Evolutionary conservation across 2,888 invertebrate genomes (phyloP), one percentile per base, ranked within the genome.

Genomic region (Temnothorax rugatulus): DNA sequence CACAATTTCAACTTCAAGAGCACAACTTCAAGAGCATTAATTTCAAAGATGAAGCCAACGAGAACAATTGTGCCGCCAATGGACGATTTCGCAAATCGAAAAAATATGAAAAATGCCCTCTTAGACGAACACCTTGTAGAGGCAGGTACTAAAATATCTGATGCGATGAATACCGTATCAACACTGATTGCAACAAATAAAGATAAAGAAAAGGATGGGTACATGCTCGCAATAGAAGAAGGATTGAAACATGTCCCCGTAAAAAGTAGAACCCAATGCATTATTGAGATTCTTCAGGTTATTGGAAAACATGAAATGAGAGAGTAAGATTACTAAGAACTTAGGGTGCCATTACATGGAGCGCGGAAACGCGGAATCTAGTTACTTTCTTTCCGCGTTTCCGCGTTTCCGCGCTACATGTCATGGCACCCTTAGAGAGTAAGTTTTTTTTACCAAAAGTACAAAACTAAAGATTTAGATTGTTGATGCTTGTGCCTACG

Each of bases 121-220:
- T 63, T 63, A 34, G 63, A 63, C 1, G 38, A 63, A 11, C 38
- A 63, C 38, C 38, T 41, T 63, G 38, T 9, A n/a, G 63, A 38
- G 13, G 38, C 38, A 63, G n/a, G 38, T 63, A n/a, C 11, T 63
- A n/a, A 38, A 63, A 63, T 63, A 38, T 63, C 63, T 66, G 44
- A 15, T 66, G 44, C 66, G n/a, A 63, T 63, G 44, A 66, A 21
- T 44, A 66, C 66, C 25, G 13, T 66, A 3, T 66, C 66, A 66
- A 66, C 66, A 66, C 18, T 66, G 5, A 44, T 66, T 66, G 13
- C 7, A 64, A n/a, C 66, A 66, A 66, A 63, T 63, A 63, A 63
- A n/a, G 8, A 66, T 34, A 66, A 66, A 18, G 44, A 66, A 50
- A 50, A 50, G 50, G 18, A 50, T 50, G 50, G 50, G 7, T 50